These are phyloP conservation scores for Acronicta leporina DNA, from an alignment of 2,888 invertebrate species.

Conservation along the genomic window DNA sequence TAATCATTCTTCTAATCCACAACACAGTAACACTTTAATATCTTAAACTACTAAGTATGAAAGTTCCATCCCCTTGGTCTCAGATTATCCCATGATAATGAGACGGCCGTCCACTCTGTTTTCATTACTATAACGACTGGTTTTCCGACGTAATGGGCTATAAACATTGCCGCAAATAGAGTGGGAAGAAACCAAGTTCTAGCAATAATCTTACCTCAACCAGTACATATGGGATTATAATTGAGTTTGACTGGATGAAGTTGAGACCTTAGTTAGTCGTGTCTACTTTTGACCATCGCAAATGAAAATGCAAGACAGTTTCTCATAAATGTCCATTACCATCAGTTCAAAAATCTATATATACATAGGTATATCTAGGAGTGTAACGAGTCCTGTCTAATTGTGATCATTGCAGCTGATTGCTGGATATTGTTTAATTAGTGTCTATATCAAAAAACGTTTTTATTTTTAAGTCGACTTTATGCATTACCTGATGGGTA, in stretches of 20 bases:
- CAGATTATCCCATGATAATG: constrained; percentile 85
- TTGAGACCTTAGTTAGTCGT: not conserved
- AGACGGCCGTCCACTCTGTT: constrained; percentile 80
- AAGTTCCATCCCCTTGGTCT: constrained; percentile 58
- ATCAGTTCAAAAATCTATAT: no score
- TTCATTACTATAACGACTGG: constrained; percentile 84
- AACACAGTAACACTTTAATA: constrained; percentile 52
- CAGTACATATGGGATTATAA: constrained; percentile 49
- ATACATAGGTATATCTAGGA: no score
- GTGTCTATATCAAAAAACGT: no score
- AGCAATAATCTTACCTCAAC: constrained; percentile 71
- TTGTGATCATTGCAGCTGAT: no score
- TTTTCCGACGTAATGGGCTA: constrained; percentile 82
- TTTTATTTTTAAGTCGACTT: no score
- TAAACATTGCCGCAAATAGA: constrained; percentile 84
- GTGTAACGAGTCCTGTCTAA: no score
- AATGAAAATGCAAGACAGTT: no score
- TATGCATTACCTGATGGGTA: no score
- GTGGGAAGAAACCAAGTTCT: constrained; percentile 74
- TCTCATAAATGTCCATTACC: no score
- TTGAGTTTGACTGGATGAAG: constrained; percentile 56
- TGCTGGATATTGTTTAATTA: no score
- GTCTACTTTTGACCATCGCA: no score
- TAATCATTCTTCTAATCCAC: constrained; percentile 53
- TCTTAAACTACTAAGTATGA: constrained; percentile 60